phyloP scores from a whole-genome alignment of 2,113 vertebrate species.

The Campylorhamphus procurvoides region DNA sequence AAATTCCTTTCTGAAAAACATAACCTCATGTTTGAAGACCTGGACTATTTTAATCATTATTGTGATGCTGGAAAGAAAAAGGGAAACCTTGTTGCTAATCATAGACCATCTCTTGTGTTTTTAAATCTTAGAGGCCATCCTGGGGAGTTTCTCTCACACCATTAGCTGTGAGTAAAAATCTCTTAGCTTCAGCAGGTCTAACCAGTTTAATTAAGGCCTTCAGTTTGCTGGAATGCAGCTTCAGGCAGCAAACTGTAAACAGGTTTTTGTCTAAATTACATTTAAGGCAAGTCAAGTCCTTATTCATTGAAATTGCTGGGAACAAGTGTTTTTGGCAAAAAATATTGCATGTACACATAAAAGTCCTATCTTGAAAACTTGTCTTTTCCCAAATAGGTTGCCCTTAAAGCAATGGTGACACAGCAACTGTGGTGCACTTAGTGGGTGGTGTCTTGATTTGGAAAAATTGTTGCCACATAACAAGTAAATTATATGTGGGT shows the following conservation, averaged over 20 bases:
- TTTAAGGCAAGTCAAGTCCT: background rate
- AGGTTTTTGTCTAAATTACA: background rate
- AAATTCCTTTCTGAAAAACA: background rate
- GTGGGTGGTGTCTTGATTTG: background rate
- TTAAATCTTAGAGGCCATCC: background rate
- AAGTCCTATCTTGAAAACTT: background rate
- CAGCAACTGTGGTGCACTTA: background rate
- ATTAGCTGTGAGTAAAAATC: background rate
- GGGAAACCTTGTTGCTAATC: background rate
- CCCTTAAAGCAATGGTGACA: background rate
- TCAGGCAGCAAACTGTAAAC: background rate
- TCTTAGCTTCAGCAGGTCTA: background rate
- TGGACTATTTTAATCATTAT: background rate
- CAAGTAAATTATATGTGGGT: background rate
- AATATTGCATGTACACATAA: rapidly evolving
- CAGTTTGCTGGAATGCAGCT: background rate
- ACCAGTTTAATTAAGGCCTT: background rate
- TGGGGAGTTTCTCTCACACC: background rate
- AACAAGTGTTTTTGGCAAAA: background rate
- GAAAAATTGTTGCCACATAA: background rate
- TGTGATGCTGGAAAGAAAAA: background rate
- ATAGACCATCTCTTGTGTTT: background rate
- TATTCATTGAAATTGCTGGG: background rate
- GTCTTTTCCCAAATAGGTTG: background rate
- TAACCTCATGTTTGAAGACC: background rate